Evolutionary conservation across 2,797 vertebrate genomes (phyloP).

Genomic region (Aphelocoma californica): DNA sequence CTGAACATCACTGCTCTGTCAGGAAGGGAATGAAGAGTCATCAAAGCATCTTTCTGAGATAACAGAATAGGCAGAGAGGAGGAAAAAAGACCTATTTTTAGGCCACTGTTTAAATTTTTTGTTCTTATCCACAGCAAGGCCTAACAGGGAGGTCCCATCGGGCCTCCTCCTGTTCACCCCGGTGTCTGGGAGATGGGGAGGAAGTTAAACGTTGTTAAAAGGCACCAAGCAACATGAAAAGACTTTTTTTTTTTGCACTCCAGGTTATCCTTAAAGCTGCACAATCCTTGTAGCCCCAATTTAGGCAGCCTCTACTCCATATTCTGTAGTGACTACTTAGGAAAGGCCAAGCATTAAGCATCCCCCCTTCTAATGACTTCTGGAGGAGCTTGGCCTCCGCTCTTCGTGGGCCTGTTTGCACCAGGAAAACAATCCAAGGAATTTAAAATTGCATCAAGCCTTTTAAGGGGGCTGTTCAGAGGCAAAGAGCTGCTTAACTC

Average conservation of each 20-base stretch:
- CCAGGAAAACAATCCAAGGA: background rate
- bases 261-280: background rate
- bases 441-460: background rate
- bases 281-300: background rate
- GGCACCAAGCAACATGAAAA: background rate
- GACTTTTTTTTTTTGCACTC: background rate
- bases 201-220: background rate
- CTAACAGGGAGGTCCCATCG: background rate
- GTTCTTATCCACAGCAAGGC: background rate
- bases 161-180: background rate
- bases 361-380: background rate
- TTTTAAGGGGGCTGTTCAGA: background rate
- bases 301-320: background rate
- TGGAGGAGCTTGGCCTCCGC: background rate
- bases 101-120: background rate
- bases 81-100: background rate
- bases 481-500: background rate
- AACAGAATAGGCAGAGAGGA: background rate
- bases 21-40: background rate
- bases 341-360: background rate
- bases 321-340: accelerated
- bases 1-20: background rate
- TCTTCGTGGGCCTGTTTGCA: background rate
- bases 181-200: background rate
- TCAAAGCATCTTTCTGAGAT: background rate